Conservation (phyloP, 2,797 vertebrate genomes). For the Pantherophis alleghaniensis region DNA sequence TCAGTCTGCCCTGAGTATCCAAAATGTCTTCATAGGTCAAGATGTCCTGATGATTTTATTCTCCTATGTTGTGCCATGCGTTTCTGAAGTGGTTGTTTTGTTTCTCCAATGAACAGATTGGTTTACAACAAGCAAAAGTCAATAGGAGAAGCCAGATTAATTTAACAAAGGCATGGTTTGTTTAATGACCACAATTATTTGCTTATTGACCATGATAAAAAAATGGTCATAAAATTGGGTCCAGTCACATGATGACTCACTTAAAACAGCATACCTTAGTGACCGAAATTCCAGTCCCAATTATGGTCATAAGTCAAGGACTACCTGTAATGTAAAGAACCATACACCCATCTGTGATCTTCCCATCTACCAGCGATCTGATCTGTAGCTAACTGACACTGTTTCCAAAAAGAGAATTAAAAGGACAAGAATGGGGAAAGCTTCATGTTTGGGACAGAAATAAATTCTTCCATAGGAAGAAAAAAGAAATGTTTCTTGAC, state of each 20-base stretch:
- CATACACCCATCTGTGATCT: neutral
- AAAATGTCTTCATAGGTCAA: too few species aligned
- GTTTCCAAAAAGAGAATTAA: neutral
- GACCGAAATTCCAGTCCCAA: neutral
- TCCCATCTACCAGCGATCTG: constrained; percentile 21
- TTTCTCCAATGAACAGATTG: neutral
- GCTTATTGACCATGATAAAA: too few species aligned
- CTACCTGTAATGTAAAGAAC: constrained; percentile 27
- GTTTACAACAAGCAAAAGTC: neutral
- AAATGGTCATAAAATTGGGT: neutral
- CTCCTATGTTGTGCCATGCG: neutral
- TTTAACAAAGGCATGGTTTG: neutral
- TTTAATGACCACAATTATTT: neutral
- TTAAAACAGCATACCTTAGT: neutral
- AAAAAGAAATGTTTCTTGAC: neutral
- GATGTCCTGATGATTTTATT: neutral
- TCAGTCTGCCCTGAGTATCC: too few species aligned
- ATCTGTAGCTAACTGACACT: constrained; percentile 23
- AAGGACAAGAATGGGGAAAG: neutral
- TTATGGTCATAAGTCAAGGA: neutral
- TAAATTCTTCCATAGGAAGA: neutral
- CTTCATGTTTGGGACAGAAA: neutral
- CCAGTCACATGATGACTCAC: neutral
- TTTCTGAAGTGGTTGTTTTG: neutral
- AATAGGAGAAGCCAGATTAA: neutral